Percentiles rank a stretch among this genome's conserved stretches.
Evolutionary conservation across 1,140 invertebrate genomes (phyloP).

Genomic region (Cepaea nemoralis): DNA sequence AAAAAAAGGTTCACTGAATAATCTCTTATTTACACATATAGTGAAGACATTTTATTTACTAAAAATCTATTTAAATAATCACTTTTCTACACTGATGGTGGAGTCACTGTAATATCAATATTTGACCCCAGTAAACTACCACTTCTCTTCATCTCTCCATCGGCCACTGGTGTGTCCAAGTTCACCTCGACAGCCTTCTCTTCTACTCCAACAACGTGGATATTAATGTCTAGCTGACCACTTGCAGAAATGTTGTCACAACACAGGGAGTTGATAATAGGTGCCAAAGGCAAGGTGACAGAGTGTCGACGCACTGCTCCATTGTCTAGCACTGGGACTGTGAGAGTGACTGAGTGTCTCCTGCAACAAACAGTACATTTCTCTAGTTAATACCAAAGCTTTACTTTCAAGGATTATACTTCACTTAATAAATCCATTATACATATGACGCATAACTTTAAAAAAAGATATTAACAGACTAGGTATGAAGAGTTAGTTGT

Average conservation of each 20-base stretch:
- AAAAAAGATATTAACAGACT: too few relatives aligned
- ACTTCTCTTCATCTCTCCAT: neutral
- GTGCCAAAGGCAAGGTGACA: constrained; percentile 18
- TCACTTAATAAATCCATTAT: too few relatives aligned
- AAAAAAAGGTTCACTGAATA: too few relatives aligned
- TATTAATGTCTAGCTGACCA: constrained; percentile 31
- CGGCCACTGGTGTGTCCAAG: neutral
- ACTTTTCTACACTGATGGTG: neutral
- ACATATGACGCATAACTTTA: too few relatives aligned
- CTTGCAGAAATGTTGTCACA: neutral
- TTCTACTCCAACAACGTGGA: neutral
- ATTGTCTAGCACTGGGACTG: constrained; percentile 29
- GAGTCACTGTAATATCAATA: constrained; percentile 7
- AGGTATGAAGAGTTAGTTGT: too few relatives aligned
- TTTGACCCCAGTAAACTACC: neutral
- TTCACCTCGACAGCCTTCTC: constrained; percentile 10
- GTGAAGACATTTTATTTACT: too few relatives aligned
- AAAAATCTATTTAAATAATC: too few relatives aligned
- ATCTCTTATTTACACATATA: too few relatives aligned
- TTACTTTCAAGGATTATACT: too few relatives aligned
- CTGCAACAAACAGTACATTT: constrained; percentile 13
- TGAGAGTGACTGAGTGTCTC: constrained; percentile 36
- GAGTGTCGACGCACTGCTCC: constrained; percentile 19
- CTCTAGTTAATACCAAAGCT: too few relatives aligned
- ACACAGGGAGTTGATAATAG: neutral